Conservation (phyloP, 2,888 invertebrate species). For the Phyllotreta cruciferae region DNA sequence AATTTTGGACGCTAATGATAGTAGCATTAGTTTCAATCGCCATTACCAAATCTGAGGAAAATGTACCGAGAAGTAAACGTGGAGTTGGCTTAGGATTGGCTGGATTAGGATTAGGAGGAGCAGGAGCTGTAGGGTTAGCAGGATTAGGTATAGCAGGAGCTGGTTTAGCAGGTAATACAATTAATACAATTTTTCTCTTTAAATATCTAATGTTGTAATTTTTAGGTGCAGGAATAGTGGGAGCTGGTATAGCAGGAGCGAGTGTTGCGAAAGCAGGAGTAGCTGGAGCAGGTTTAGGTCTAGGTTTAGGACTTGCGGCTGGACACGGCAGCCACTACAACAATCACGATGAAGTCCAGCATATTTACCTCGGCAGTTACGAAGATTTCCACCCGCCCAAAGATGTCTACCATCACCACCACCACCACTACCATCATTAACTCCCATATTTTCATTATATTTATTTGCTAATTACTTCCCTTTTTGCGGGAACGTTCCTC, state of each 20-base stretch:
- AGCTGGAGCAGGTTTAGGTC: conserved; percentile 4
- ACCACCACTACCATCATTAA: conserved; percentile 1
- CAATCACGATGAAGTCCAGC: conserved; percentile 4
- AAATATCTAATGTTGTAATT: background rate
- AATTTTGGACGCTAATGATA: background rate
- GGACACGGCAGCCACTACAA: background rate
- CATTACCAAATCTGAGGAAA: conserved; percentile 4
- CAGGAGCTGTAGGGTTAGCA: conserved; percentile 8
- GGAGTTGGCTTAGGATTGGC: conserved; percentile 12
- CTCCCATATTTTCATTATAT: background rate
- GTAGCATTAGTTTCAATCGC: background rate
- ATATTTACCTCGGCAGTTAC: background rate
- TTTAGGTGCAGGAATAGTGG: conserved; percentile 4
- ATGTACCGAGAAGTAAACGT: conserved; percentile 6
- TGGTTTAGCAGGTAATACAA: conserved; percentile 5
- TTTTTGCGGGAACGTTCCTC: no score
- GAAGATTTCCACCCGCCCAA: background rate
- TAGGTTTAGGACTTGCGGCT: conserved; percentile 4
- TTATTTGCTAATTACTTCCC: background rate
- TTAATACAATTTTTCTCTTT: background rate
- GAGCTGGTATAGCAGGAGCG: conserved; percentile 8
- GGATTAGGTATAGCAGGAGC: conserved; percentile 7
- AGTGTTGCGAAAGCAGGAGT: conserved; percentile 10
- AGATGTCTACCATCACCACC: background rate
- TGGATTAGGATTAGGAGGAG: conserved; percentile 1